Percentiles rank a stretch among this genome's conserved stretches.
These are phyloP conservation scores for Melanophora roralis DNA, from an alignment of 2,888 invertebrate species.

Conservation along the genomic window DNA sequence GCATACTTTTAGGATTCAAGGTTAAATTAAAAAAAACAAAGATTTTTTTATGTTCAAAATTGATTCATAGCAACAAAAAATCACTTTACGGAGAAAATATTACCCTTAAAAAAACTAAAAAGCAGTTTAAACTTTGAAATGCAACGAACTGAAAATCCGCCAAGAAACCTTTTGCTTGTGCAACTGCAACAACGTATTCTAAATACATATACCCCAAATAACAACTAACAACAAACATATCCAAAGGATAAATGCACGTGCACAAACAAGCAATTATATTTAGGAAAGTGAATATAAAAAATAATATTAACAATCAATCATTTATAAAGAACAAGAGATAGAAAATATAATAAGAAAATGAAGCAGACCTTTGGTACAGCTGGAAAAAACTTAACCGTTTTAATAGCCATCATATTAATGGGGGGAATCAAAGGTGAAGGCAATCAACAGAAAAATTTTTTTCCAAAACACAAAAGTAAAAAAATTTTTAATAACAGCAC, in stretches of 20 bases:
- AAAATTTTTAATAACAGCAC: neutral
- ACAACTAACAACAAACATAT: neutral
- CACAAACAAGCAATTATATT: neutral
- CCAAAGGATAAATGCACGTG: neutral
- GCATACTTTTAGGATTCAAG: constrained; percentile 27
- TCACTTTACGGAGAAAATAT: constrained; percentile 28
- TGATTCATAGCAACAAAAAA: too few relatives aligned
- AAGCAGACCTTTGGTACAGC: neutral
- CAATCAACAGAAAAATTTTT: constrained; percentile 3
- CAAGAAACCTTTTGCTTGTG: neutral
- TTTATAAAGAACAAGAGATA: neutral
- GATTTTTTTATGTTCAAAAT: too few relatives aligned
- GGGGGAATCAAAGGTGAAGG: constrained; percentile 13
- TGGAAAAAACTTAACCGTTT: constrained; percentile 34
- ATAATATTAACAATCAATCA: neutral
- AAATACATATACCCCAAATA: neutral
- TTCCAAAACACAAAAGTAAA: neutral
- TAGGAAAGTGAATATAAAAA: neutral
- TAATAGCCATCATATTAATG: constrained; percentile 45
- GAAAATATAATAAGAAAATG: constrained; percentile 15
- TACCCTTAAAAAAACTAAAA: neutral
- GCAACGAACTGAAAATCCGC: neutral
- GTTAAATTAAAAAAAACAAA: too few relatives aligned
- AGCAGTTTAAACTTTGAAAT: neutral
- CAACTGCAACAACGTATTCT: too few relatives aligned